Conservation (phyloP, 2,888 invertebrate species). For the Therioaphis trifolii region DNA sequence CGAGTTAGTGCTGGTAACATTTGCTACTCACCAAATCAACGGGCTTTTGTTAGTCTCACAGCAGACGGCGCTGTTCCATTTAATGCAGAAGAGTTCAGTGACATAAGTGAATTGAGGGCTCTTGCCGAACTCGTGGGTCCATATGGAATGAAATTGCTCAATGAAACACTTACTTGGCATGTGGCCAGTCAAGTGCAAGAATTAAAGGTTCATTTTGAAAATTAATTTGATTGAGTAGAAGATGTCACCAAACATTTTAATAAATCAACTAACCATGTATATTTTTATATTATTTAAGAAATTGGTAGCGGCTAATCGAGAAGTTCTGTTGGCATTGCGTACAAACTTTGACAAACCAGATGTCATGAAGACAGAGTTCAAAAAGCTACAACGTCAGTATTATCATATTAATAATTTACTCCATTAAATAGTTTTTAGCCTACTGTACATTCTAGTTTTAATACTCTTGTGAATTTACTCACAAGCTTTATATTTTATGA, state of each 20-base stretch:
- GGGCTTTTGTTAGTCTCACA: conserved; percentile 94
- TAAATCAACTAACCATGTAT: not conserved
- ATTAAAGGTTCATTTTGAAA: conserved; percentile 77
- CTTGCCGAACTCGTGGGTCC: conserved; percentile 97
- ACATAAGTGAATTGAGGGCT: conserved; percentile 92
- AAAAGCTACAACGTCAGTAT: conserved; percentile 77
- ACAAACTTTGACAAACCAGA: conserved; percentile 99
- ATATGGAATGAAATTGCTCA: conserved; percentile 96
- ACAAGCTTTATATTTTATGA: too few species aligned
- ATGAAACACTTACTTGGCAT: conserved; percentile 98
- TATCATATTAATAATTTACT: not conserved
- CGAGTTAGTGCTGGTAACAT: conserved; percentile 95
- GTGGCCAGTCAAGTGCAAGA: conserved; percentile 98
- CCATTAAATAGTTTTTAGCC: too few species aligned
- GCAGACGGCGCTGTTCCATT: conserved; percentile 93
- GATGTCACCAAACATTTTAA: too few species aligned
- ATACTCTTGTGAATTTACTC: too few species aligned
- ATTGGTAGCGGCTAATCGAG: conserved; percentile 91
- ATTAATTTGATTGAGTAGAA: not conserved
- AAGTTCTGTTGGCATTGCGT: conserved; percentile 87
- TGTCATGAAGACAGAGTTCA: conserved; percentile 96
- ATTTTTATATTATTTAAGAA: conserved; percentile 69
- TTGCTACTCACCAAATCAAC: conserved; percentile 95
- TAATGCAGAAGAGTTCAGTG: conserved; percentile 98
- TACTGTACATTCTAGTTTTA: too few species aligned